Evolutionary conservation across 2,113 vertebrate species (phyloP).

Genomic region (Gobiocypris rarus): DNA sequence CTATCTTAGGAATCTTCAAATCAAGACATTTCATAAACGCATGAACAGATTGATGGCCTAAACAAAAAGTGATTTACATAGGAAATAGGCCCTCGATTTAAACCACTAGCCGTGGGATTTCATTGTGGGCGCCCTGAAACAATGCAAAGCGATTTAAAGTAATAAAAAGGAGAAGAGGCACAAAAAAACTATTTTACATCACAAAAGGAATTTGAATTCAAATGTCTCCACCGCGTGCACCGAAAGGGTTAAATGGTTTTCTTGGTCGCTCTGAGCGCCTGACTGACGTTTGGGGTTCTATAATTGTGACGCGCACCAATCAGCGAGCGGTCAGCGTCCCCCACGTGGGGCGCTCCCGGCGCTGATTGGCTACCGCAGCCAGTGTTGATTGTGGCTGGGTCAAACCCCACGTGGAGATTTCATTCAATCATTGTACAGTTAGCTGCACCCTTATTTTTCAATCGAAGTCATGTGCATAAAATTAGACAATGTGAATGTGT

Average conservation of each 20-base stretch:
- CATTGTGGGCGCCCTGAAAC: conserved; percentile 8
- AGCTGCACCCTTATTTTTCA: conserved; percentile 55
- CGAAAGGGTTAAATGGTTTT: conserved; percentile 74
- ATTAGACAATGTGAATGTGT: conserved; percentile 30
- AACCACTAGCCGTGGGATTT: neutral
- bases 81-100: conserved; percentile 9
- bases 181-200: conserved; percentile 25
- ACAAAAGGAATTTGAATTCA: conserved; percentile 31
- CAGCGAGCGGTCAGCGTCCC: conserved; percentile 58
- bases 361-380: conserved; percentile 68
- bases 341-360: conserved; percentile 73
- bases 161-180: neutral
- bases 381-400: conserved; percentile 74
- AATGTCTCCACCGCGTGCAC: conserved; percentile 29
- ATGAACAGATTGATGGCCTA: neutral
- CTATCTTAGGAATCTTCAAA: conserved; percentile 3
- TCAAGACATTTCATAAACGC: conserved; percentile 11
- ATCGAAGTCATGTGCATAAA: conserved; percentile 52
- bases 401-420: conserved; percentile 83
- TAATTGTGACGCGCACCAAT: conserved; percentile 68
- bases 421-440: conserved; percentile 80
- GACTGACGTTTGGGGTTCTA: conserved; percentile 73
- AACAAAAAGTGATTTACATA: conserved; percentile 15
- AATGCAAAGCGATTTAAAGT: conserved; percentile 9
- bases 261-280: conserved; percentile 58